phyloP scores from a whole-genome alignment of 1,140 invertebrate genomes.

The Mya arenaria region DNA sequence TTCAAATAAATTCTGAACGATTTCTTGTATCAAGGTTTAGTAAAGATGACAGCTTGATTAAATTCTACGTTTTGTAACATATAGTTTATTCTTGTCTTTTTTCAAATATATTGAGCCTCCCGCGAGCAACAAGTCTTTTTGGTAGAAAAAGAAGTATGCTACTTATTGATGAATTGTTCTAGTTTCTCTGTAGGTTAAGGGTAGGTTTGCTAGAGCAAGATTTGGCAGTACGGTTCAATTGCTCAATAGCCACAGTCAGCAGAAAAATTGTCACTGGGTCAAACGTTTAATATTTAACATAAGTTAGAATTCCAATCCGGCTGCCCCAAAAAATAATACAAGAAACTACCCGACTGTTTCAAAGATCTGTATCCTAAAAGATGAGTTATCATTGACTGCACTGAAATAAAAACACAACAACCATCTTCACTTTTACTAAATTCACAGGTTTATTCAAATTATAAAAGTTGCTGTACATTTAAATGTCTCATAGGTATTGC shows the following conservation, averaged over 20 bases:
- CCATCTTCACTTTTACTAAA: conserved; percentile 52
- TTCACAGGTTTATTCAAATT: conserved; percentile 52
- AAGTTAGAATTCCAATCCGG: conserved; percentile 44
- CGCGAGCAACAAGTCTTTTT: conserved; percentile 4
- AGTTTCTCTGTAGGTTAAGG: conserved; percentile 58
- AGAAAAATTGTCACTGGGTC: conserved; percentile 62
- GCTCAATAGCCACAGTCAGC: conserved; percentile 48
- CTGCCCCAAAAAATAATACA: conserved; percentile 21
- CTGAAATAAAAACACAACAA: conserved; percentile 51
- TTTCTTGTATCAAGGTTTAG: conserved; percentile 1
- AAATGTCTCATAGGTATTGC: conserved; percentile 62
- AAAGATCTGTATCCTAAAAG: conserved; percentile 43
- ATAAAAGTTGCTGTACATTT: conserved; percentile 56
- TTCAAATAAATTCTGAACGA: too few species aligned
- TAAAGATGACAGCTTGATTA: conserved; percentile 1
- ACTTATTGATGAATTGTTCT: conserved; percentile 52
- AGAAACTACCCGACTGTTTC: conserved; percentile 82
- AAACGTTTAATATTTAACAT: conserved; percentile 53
- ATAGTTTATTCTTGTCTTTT: conserved; percentile 1
- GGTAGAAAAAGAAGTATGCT: conserved; percentile 28
- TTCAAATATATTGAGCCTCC: conserved; percentile 45
- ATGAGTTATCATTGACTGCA: conserved; percentile 52
- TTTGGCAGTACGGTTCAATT: conserved; percentile 55
- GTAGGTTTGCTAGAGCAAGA: conserved; percentile 50
- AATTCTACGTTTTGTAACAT: conserved; percentile 31